A percentile compares a stretch with the other conserved stretches of the same genome.
These are phyloP conservation scores for Meloidogyne floridensis DNA, from an alignment of 1,140 invertebrate species.

Conservation along the genomic window DNA sequence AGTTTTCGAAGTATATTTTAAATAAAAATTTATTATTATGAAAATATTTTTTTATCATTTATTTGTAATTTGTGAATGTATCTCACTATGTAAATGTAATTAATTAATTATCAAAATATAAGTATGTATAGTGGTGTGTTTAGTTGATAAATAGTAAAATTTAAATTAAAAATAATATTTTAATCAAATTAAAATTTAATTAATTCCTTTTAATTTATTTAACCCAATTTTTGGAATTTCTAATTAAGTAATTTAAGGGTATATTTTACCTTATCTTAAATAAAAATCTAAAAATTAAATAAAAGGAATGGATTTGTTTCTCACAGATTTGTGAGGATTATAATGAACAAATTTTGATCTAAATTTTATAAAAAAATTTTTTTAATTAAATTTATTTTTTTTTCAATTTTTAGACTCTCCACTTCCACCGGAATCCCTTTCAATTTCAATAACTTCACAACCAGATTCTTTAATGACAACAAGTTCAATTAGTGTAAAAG, in stretches of 20 bases:
- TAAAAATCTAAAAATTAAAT: too few relatives aligned
- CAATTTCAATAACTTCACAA: slow-evolving; percentile 7
- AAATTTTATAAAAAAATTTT: neutral
- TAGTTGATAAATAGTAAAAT: neutral
- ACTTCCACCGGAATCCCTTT: neutral
- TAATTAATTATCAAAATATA: too few relatives aligned
- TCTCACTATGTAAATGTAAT: too few relatives aligned
- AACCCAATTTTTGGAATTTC: neutral
- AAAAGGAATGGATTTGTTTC: too few relatives aligned
- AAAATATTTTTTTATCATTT: too few relatives aligned
- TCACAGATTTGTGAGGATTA: too few relatives aligned
- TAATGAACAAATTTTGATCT: neutral
- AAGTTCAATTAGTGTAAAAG: slow-evolving; percentile 28
- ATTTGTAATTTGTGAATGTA: too few relatives aligned
- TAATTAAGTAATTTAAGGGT: neutral
- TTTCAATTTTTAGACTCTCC: neutral
- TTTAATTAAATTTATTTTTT: neutral
- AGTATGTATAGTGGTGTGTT: too few relatives aligned
- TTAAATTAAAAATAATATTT: neutral
- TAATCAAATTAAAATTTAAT: neutral
- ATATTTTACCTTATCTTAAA: too few relatives aligned
- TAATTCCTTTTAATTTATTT: neutral
- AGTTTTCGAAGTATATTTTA: too few relatives aligned
- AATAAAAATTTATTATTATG: too few relatives aligned
- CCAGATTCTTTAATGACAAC: slow-evolving; percentile 1